Conservation (phyloP, 2,888 invertebrate genomes). For the Pycnomerus fuliginosus region DNA sequence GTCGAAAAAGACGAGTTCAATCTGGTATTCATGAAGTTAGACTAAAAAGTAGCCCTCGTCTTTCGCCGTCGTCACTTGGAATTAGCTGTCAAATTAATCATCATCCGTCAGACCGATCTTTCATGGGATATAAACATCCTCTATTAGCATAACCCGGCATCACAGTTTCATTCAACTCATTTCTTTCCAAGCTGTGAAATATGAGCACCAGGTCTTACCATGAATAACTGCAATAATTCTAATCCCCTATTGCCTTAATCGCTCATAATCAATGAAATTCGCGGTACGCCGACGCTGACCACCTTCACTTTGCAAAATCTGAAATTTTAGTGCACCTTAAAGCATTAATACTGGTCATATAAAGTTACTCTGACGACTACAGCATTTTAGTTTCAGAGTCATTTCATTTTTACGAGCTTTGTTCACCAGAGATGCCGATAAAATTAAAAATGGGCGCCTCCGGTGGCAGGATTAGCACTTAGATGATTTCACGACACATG, state of each 20-base stretch:
- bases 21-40: constrained; percentile 24
- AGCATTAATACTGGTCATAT: constrained; percentile 6
- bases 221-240: too few relatives aligned
- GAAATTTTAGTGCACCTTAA: constrained; percentile 4
- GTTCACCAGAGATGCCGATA: constrained; percentile 12
- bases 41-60: constrained; percentile 30
- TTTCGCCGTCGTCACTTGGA: constrained; percentile 26
- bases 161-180: constrained; percentile 11
- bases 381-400: constrained; percentile 17
- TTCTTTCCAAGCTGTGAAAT: constrained; percentile 8
- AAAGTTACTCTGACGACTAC: constrained; percentile 12
- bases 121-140: constrained; percentile 31
- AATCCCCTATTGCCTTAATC: too few relatives aligned
- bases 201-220: constrained; percentile 5
- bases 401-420: constrained; percentile 15
- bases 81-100: constrained; percentile 41
- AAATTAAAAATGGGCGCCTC: constrained; percentile 19
- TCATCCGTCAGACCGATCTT: constrained; percentile 37
- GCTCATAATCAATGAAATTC: too few relatives aligned
- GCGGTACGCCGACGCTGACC: too few relatives aligned
- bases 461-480: constrained; percentile 15
- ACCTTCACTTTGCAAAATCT: too few relatives aligned
- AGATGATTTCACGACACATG: constrained; percentile 14
- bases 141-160: constrained; percentile 33
- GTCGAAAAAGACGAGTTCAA: constrained; percentile 1